Base-by-base conservation (phyloP, 23 tunicate genomes). In the Trididemnum miniatum region DNA sequence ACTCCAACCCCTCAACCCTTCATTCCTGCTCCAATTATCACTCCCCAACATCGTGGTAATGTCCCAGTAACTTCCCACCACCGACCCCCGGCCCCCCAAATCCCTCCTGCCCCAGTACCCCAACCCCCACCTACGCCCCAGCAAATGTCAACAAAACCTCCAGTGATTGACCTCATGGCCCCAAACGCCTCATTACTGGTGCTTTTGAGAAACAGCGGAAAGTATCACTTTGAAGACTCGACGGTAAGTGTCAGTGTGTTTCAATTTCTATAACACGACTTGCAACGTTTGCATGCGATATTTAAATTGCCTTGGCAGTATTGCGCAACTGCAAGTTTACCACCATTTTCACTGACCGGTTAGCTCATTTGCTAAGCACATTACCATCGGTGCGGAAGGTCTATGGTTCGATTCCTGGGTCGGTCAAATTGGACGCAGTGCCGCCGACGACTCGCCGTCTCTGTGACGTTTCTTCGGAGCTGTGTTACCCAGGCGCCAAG, bases 81-180 rank as follows among this genome's bases (percentile, higher is more conserved):
- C 28, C 4, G 71, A 28, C 20, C 84, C 9, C 15, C 90, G 33
- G 24, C 36, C 50, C 52, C 63, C 78, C 28, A 63, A 59, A 62
- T 12, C 24, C 51, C 65, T 69, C 34, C 75, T 4, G 75, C 75
- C 9, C 31, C 59, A 25, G 38, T 69, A 5, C 32, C 38, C 12
- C 36, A 20, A 12, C 83, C 77, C 24, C 67, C 77, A 50, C 84
- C 74, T 65, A 35, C 30, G 2, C 74, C 76, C 3, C 3, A 52
- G 20, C 12, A 63, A 44, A 49, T 2, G 15, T 79, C 76, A 49
- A 57, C 40, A n/a, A 91, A 91, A 57, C 83, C 83, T 34, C 89
- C 91, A 0, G 69, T 80, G 35, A 84, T 93, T 18, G 98, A 93
- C 71, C 81, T 93, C 12, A 93, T 93, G 98, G 98, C 98, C 9